phyloP scores from a whole-genome alignment of 64 coral and sea anemone genomes.

The Acropora tenuis region DNA sequence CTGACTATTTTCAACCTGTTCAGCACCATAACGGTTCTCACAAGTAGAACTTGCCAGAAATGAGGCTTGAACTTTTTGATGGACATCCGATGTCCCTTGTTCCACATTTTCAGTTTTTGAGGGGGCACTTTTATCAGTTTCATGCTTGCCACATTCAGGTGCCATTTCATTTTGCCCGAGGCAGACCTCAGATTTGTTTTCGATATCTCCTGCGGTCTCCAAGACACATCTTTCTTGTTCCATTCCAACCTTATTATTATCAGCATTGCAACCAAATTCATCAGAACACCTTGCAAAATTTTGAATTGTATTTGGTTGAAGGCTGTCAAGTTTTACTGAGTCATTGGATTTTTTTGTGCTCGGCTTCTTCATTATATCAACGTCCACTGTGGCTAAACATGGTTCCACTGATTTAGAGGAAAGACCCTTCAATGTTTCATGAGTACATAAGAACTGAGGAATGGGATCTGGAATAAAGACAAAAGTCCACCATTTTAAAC shows the following conservation, averaged over 20 bases:
- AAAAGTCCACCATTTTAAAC: background rate
- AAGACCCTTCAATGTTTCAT: background rate
- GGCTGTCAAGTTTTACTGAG: background rate
- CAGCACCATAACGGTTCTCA: background rate
- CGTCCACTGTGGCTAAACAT: background rate
- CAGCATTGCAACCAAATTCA: background rate
- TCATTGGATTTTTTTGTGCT: background rate
- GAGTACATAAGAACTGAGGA: constrained; percentile 15
- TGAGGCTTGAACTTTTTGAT: background rate
- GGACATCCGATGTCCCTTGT: background rate
- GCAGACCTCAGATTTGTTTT: background rate
- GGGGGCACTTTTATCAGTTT: background rate
- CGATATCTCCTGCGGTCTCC: background rate
- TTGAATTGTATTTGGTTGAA: background rate
- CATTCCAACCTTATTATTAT: background rate
- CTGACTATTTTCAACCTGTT: background rate
- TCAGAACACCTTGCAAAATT: background rate
- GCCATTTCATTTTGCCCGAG: background rate
- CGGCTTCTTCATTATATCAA: background rate
- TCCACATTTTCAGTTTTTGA: background rate
- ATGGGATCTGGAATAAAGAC: constrained; percentile 28
- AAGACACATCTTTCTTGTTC: background rate
- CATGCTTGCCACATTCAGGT: background rate
- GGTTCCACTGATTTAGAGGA: background rate
- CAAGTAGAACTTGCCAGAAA: background rate